phyloP scores from a whole-genome alignment of 2,797 vertebrate genomes.

The Vultur gryphus region DNA sequence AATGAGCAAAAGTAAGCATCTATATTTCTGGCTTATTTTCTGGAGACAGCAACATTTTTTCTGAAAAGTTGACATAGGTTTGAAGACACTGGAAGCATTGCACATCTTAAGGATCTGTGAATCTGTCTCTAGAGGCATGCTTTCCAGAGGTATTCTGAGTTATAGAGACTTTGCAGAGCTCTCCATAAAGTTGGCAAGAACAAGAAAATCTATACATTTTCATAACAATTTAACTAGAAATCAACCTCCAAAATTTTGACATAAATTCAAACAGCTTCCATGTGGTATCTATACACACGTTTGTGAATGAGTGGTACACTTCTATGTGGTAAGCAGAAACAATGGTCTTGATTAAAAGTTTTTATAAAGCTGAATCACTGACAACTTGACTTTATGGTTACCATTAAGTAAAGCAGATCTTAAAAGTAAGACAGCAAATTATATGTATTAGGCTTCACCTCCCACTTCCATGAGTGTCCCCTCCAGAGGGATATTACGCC shows the following conservation, averaged over 20 bases:
- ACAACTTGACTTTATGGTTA: neutral
- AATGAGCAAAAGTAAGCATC: neutral
- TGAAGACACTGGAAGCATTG: neutral
- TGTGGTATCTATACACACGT: neutral
- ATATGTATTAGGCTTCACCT: neutral
- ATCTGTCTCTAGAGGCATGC: neutral
- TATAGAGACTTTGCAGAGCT: neutral
- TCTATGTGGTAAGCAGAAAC: neutral
- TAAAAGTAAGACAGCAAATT: neutral
- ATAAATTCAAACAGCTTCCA: neutral
- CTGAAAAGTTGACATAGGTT: neutral
- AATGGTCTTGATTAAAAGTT: neutral
- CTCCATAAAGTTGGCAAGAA: neutral
- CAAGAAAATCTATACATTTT: neutral
- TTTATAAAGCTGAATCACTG: neutral
- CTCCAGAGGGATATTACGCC: neutral
- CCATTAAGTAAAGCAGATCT: slow-evolving; percentile 52
- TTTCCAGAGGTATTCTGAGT: neutral
- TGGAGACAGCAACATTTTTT: neutral
- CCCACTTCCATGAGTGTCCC: neutral
- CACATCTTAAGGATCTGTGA: neutral
- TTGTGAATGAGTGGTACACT: neutral
- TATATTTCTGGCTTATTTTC: neutral
- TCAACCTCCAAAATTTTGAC: neutral
- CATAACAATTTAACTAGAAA: neutral